These are phyloP conservation scores for Drosophila prostipennis DNA, from an alignment of 2,888 invertebrate species.

Conservation along the genomic window DNA sequence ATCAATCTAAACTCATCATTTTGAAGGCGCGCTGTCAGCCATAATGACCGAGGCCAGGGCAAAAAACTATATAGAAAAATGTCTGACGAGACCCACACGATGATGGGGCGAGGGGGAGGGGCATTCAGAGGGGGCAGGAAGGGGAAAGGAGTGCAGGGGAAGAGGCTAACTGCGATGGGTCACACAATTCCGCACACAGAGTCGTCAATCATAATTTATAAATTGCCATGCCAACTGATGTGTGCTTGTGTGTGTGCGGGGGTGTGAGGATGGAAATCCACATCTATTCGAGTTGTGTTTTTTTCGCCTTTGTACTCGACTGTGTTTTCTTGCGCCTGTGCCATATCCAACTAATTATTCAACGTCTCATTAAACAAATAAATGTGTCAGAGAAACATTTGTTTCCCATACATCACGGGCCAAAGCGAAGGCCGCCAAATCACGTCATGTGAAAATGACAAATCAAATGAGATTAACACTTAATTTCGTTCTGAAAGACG, in stretches of 20 bases:
- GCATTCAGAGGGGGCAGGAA: neutral
- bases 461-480: conserved; percentile 77
- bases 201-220: conserved; percentile 78
- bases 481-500: conserved; percentile 57
- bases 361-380: conserved; percentile 67
- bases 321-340: conserved; percentile 22
- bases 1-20: conserved; percentile 80
- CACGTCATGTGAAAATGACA: conserved; percentile 76
- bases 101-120: neutral
- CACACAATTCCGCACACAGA: conserved; percentile 67
- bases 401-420: conserved; percentile 50
- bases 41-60: conserved; percentile 73
- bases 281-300: conserved; percentile 15
- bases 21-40: conserved; percentile 78
- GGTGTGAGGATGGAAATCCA: conserved; percentile 9
- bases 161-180: conserved; percentile 57
- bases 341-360: conserved; percentile 70
- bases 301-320: conserved; percentile 15
- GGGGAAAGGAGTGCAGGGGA: neutral
- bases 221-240: conserved; percentile 53
- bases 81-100: conserved; percentile 36
- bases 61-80: conserved; percentile 59
- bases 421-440: conserved; percentile 56
- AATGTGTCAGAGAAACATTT: conserved; percentile 52
- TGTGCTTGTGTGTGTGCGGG: conserved; percentile 17